A percentile compares a stretch with the other conserved stretches of the same genome.
phyloP scores from a whole-genome alignment of 2,797 vertebrate species.

The Tauraco hartlaubi region DNA sequence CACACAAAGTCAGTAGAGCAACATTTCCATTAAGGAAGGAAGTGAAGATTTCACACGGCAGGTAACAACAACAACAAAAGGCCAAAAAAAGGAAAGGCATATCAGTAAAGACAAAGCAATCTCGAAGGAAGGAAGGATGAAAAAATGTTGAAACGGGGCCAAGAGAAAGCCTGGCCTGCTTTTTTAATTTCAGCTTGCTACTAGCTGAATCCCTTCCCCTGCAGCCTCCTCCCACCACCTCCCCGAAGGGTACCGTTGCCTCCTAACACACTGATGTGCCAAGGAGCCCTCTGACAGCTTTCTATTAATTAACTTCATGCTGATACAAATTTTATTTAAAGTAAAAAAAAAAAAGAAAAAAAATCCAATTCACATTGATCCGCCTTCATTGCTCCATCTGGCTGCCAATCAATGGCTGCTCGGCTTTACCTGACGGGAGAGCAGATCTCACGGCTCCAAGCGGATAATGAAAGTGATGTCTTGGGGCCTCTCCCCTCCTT shows the following conservation, averaged over 20 bases:
- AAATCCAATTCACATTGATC: conserved; percentile 81
- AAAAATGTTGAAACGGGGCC: not conserved
- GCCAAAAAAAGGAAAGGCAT: not conserved
- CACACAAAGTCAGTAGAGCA: not conserved
- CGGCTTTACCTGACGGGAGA: conserved; percentile 31
- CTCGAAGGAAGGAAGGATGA: not conserved
- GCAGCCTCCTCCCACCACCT: conserved; percentile 42
- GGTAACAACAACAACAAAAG: not conserved
- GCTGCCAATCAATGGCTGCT: conserved; percentile 70
- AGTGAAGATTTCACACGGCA: not conserved
- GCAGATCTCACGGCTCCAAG: not conserved
- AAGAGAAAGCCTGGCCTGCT: not conserved
- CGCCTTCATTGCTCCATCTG: conserved; percentile 73
- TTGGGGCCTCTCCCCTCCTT: not conserved
- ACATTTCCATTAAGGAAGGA: not conserved
- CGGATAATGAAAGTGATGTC: not conserved
- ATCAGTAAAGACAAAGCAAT: not conserved
- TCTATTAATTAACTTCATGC: conserved; percentile 82
- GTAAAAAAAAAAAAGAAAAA: conserved; percentile 68
- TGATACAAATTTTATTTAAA: conserved; percentile 81
- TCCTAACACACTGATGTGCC: conserved; percentile 65
- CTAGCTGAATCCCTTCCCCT: conserved; percentile 31
- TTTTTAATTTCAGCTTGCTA: conserved; percentile 51
- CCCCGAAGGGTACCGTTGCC: conserved; percentile 38
- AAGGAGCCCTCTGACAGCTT: conserved; percentile 74